Evolutionary conservation across 2,797 vertebrate genomes (phyloP).

Genomic region (Mareca penelope): DNA sequence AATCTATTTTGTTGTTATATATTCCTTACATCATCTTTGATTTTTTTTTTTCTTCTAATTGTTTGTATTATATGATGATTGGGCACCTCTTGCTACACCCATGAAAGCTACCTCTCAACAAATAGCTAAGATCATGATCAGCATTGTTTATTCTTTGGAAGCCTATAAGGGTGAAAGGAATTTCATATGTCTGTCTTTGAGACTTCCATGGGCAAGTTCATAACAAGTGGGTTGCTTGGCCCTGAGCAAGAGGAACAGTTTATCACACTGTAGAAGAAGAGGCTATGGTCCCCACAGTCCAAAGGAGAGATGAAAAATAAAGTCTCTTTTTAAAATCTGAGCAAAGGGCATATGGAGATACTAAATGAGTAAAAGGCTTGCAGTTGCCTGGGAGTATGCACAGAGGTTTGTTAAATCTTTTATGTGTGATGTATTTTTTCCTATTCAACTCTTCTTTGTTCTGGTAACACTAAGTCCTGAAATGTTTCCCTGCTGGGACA

Average conservation of each 20-base stretch:
- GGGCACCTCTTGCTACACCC: background rate
- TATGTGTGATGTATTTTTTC: fast-evolving
- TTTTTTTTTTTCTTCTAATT: background rate
- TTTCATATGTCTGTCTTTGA: background rate
- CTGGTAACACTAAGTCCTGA: background rate
- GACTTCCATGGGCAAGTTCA: background rate
- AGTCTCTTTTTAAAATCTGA: background rate
- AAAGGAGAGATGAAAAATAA: background rate
- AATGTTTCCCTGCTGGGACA: background rate
- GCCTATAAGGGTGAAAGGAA: background rate
- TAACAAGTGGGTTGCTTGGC: background rate
- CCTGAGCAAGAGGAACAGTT: background rate
- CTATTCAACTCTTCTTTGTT: background rate
- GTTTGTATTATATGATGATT: background rate
- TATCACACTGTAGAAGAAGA: background rate
- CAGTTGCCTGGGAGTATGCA: background rate
- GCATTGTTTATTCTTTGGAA: slow-evolving; percentile 21
- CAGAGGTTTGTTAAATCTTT: background rate
- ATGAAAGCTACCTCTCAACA: slow-evolving; percentile 18
- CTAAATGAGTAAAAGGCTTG: background rate
- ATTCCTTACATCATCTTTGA: background rate
- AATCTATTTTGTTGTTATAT: slow-evolving; percentile 7
- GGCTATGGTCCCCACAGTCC: background rate
- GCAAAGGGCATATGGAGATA: background rate
- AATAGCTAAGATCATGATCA: background rate